Base-by-base conservation (phyloP, 1,140 invertebrate genomes). In the Apocrypta bakeri region DNA sequence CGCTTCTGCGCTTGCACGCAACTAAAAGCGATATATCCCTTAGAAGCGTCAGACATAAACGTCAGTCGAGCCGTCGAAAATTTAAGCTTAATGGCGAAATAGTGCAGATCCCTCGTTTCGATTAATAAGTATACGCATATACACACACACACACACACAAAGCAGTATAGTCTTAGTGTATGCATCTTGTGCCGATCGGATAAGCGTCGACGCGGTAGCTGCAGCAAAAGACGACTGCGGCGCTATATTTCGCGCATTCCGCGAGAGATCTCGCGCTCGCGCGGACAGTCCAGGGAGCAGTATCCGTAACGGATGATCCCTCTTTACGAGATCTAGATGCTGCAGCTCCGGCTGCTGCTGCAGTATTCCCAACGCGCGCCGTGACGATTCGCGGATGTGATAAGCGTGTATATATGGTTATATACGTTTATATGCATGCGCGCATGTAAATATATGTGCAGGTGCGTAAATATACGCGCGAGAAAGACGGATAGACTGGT, bases 181-280 rank as follows among this genome's bases (percentile, higher is more conserved):
- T 63, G 69, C 79, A 63, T 63, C 79, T 63, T 29, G 21, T 17
- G n/a, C 40, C 66, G 66, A 76, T 77, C 81, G n/a, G 64, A 77
- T 82, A 72, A 77, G 79, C 61, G 37, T 27, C 73, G 63, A 48
- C 77, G 8, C 21, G 42, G n/a, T 63, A 64, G 64, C 7, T 25
- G 25, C 21, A 27, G 56, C 82, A 33, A 37, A 2, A 74, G 85
- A 37, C 48, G 33, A 29, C 25, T 33, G 69, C 83, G 76, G 85
- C 79, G 83, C 82, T 85, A 87, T 85, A 86, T 85, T 86, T 86
- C 84, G 84, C 84, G 37, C 75, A 77, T 68, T 42, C 31, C 63
- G 12, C 48, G 48, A 56, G 48, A 56, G 48, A 56, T 56, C 33
- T 75, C 21, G 66, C 42, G 25, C 40, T 68, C 48, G 75, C 64